phyloP scores from a whole-genome alignment of 2,888 invertebrate species.

The Volucella inflata region DNA sequence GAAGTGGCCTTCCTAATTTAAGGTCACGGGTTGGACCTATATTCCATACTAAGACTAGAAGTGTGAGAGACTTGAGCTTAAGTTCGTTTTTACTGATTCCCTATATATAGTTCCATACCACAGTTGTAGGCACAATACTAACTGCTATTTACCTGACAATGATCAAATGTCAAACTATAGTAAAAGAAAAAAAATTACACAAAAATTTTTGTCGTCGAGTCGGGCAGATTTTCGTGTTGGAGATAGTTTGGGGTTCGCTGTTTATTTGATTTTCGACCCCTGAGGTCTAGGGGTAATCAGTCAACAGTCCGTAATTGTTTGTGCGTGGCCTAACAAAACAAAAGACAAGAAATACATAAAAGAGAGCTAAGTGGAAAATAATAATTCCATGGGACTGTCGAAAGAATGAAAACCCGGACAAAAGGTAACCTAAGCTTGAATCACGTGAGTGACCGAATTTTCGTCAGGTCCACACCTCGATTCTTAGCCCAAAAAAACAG shows the following conservation, averaged over 20 bases:
- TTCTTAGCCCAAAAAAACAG: not conserved
- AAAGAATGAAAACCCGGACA: constrained; percentile 21
- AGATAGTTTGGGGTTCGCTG: constrained; percentile 3
- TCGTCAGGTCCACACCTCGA: constrained; percentile 55
- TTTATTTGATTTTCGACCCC: constrained; percentile 61
- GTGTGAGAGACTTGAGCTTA: not conserved
- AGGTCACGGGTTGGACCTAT: constrained; percentile 35
- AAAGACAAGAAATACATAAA: constrained; percentile 19
- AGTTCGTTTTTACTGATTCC: no score
- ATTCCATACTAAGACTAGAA: constrained; percentile 1
- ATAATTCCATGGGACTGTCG: constrained; percentile 51
- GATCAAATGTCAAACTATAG: constrained; percentile 56
- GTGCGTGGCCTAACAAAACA: constrained; percentile 46
- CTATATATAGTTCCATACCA: not conserved
- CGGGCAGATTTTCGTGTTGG: not conserved
- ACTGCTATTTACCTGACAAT: constrained; percentile 38
- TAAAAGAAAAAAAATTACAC: constrained; percentile 45
- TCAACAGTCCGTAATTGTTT: constrained; percentile 47
- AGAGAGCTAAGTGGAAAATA: constrained; percentile 57
- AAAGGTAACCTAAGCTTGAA: constrained; percentile 5
- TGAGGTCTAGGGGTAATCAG: constrained; percentile 49
- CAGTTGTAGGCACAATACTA: not conserved
- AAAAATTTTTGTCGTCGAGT: constrained; percentile 28
- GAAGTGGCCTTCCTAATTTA: constrained; percentile 35
- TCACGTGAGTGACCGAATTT: constrained; percentile 51